Conservation (phyloP, 2,113 vertebrate species). For the Coptodon bakossiorum region DNA sequence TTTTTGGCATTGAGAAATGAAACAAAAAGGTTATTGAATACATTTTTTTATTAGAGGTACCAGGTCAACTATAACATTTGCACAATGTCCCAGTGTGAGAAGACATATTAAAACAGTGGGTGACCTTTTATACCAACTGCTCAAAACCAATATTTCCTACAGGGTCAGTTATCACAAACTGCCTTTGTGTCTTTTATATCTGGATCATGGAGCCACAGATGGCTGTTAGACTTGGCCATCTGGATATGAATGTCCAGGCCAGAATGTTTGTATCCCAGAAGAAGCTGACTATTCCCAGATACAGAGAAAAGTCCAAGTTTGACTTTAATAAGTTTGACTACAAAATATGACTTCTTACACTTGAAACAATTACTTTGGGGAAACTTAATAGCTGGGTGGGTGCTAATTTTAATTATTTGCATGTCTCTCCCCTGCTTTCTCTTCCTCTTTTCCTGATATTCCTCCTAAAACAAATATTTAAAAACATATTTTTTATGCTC, state of each 20-base stretch:
- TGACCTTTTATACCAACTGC: neutral
- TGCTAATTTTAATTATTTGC: neutral
- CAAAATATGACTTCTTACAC: neutral
- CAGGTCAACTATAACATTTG: neutral
- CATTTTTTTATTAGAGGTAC: neutral
- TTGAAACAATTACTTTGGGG: neutral
- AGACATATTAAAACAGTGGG: neutral
- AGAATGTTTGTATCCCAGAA: constrained; percentile 35
- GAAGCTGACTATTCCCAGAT: constrained; percentile 15
- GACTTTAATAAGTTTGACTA: neutral
- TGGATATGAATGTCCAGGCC: constrained; percentile 41
- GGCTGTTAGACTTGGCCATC: constrained; percentile 46
- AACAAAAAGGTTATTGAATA: neutral
- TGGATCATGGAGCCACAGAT: constrained; percentile 45
- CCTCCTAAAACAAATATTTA: neutral
- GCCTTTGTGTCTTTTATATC: constrained; percentile 15
- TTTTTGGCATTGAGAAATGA: neutral
- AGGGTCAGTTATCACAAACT: constrained; percentile 36
- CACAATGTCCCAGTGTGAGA: neutral
- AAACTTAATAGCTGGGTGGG: neutral
- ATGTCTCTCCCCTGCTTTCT: neutral
- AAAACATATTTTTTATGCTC: neutral
- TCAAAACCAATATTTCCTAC: neutral
- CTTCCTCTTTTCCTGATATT: neutral
- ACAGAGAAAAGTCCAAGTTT: neutral